Conservation (phyloP, 2,888 invertebrate genomes). For the Acanthosepion lycidas region DNA sequence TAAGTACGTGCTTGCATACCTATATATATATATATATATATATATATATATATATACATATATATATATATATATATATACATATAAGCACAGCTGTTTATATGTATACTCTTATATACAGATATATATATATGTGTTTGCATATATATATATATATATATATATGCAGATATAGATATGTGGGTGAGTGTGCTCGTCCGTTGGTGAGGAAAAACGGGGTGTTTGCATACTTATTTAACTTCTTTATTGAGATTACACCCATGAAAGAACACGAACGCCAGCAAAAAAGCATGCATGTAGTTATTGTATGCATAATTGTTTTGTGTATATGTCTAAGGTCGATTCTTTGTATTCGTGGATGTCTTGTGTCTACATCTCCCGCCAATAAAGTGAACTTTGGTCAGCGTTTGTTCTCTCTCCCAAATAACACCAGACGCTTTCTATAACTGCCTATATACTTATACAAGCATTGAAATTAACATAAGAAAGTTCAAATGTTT, state of each 20-base stretch:
- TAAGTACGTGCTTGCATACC: conserved; percentile 37
- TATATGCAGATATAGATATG: neutral
- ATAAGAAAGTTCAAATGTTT: too few relatives aligned
- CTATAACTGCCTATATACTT: too few relatives aligned
- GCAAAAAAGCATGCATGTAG: neutral
- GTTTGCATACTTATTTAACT: neutral
- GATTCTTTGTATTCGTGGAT: too few relatives aligned
- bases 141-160: neutral
- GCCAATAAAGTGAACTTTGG: too few relatives aligned
- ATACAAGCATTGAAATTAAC: too few relatives aligned
- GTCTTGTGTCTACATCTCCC: too few relatives aligned
- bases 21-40: neutral
- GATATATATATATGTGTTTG: neutral
- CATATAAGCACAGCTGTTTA: neutral
- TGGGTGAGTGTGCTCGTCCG: neutral
- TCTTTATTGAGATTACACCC: neutral
- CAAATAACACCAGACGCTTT: too few relatives aligned
- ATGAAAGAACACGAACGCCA: neutral
- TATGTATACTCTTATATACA: neutral
- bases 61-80: neutral
- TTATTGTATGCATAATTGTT: too few relatives aligned
- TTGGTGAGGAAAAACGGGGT: neutral
- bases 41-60: neutral
- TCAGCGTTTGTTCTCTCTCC: too few relatives aligned
- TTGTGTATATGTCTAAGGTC: too few relatives aligned